A percentile compares a stretch with the other conserved stretches of the same genome.
phyloP scores from a whole-genome alignment of 2,888 invertebrate genomes.

The Dorcus parallelipipedus region DNA sequence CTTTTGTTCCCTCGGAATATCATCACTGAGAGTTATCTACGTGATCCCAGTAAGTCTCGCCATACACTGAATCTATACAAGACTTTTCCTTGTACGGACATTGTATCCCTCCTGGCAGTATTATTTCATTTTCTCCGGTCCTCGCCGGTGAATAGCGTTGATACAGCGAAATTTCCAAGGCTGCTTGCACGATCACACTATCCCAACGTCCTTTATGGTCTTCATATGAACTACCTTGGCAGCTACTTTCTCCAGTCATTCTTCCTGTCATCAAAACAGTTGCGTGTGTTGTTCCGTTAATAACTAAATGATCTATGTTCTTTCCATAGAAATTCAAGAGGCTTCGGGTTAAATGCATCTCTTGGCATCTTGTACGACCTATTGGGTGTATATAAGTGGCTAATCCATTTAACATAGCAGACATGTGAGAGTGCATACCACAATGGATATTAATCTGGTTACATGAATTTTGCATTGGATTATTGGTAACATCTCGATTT shows the following conservation, averaged over 20 bases:
- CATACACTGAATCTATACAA: slow-evolving; percentile 7
- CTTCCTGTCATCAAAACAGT: slow-evolving; percentile 4
- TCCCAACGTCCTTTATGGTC: slow-evolving; percentile 6
- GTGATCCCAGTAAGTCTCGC: slow-evolving; percentile 2
- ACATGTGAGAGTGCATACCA: slow-evolving; percentile 7
- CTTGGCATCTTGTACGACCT: background rate
- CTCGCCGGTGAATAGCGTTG: background rate
- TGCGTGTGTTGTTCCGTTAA: slow-evolving; percentile 2
- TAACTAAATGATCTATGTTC: too few species aligned
- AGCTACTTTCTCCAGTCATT: slow-evolving; percentile 1
- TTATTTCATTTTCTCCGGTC: slow-evolving; percentile 3
- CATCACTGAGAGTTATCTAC: slow-evolving; percentile 1
- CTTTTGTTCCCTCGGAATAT: background rate
- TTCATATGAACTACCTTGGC: slow-evolving; percentile 1
- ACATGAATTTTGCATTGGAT: slow-evolving; percentile 9
- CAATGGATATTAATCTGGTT: slow-evolving; percentile 1
- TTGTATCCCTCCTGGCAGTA: slow-evolving; percentile 4
- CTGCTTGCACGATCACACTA: slow-evolving; percentile 2
- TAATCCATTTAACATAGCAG: slow-evolving; percentile 3
- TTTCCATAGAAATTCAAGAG: background rate
- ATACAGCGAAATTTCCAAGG: slow-evolving; percentile 5
- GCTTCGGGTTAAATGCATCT: slow-evolving; percentile 2
- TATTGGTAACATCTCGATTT: background rate
- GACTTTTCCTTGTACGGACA: slow-evolving; percentile 5
- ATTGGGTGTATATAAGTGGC: background rate